Evolutionary conservation across 2,113 vertebrate species (phyloP).

Genomic region (Morone chrysops): DNA sequence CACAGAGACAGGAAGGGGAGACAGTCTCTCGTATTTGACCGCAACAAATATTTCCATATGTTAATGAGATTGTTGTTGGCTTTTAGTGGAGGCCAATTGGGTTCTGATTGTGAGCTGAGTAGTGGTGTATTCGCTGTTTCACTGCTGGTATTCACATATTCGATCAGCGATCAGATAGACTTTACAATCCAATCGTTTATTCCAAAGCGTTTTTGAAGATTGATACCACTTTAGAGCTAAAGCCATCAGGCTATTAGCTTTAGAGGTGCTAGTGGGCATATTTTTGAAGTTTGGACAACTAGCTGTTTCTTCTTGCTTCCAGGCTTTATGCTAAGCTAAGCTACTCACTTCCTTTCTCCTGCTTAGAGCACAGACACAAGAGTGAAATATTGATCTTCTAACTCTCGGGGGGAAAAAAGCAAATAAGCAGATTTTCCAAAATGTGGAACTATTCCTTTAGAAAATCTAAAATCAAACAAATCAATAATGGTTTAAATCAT

Average conservation of each 20-base stretch:
- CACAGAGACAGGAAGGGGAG: slow-evolving; percentile 56
- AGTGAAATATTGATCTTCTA: neutral
- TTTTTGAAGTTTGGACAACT: neutral
- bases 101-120: slow-evolving; percentile 1
- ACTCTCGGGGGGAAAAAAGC: neutral
- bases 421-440: neutral
- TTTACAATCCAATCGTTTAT: neutral
- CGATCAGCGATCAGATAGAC: neutral
- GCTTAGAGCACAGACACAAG: neutral
- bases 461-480: neutral
- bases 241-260: neutral
- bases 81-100: slow-evolving; percentile 26
- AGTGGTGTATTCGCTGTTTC: neutral
- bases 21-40: slow-evolving; percentile 67
- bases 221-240: neutral
- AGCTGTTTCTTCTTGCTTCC: neutral
- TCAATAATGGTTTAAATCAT: neutral
- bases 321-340: slow-evolving; percentile 30
- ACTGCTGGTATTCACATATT: neutral
- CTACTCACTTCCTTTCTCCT: neutral
- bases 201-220: too few species aligned
- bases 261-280: neutral
- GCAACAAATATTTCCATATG: slow-evolving; percentile 60
- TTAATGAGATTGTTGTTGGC: slow-evolving; percentile 42
- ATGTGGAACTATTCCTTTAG: neutral